Conservation (phyloP, 1,140 invertebrate genomes). For the Sitophilus oryzae region DNA sequence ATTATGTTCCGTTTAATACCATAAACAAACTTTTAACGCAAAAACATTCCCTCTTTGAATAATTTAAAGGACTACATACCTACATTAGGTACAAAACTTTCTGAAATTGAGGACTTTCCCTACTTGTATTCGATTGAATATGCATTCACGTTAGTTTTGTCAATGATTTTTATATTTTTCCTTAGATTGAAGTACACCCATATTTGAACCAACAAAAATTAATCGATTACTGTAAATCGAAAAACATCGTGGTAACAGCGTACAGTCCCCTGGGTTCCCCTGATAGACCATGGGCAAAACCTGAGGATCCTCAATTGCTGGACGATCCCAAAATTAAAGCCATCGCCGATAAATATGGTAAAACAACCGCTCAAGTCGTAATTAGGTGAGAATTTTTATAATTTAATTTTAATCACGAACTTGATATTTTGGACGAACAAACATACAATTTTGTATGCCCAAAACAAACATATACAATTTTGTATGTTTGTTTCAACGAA, state of each 20-base stretch:
- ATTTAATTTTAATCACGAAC: conserved; percentile 71
- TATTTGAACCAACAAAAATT: conserved; percentile 76
- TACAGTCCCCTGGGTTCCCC: conserved; percentile 75
- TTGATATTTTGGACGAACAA: conserved; percentile 60
- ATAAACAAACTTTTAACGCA: no score
- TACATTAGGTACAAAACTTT: no score
- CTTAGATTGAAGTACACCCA: conserved; percentile 76
- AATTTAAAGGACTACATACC: no score
- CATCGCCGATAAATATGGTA: conserved; percentile 33
- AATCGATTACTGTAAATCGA: conserved; percentile 61
- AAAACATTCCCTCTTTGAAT: no score
- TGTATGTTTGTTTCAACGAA: no score
- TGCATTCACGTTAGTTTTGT: no score
- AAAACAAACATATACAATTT: conserved; percentile 28
- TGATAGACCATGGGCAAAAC: conserved; percentile 61
- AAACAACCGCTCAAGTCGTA: conserved; percentile 33
- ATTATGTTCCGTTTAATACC: no score
- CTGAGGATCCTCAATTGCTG: conserved; percentile 50
- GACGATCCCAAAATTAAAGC: conserved; percentile 55
- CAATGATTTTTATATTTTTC: no score
- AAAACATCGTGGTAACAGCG: conserved; percentile 66
- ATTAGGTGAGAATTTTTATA: conserved; percentile 48
- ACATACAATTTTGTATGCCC: conserved; percentile 65
- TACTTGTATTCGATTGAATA: conserved; percentile 77
- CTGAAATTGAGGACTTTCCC: no score